phyloP scores from a whole-genome alignment of 1,140 invertebrate species.

The Pseudomyrmex concolor region DNA sequence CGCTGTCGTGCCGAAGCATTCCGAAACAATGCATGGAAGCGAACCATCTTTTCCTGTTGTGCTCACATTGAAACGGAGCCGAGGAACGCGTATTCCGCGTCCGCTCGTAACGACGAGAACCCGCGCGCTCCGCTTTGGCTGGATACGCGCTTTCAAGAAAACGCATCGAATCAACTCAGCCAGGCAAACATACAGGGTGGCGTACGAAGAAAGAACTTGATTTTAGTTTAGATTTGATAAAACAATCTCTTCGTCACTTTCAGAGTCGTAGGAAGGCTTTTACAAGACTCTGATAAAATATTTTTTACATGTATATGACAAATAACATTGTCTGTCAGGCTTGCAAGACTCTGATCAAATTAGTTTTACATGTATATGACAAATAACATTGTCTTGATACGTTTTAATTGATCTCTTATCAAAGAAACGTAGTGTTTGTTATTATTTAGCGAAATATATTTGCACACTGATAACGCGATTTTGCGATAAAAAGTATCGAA shows the following conservation, averaged over 20 bases:
- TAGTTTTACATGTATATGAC: too few relatives aligned
- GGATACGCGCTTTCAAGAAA: constrained; percentile 14
- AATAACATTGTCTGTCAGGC: too few relatives aligned
- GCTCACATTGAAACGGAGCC: constrained; percentile 60
- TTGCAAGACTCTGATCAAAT: too few relatives aligned
- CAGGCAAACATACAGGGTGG: not conserved
- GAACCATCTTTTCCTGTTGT: constrained; percentile 76
- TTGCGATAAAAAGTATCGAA: not conserved
- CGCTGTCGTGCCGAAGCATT: constrained; percentile 51
- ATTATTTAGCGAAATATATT: not conserved
- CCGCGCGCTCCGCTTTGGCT: constrained; percentile 24
- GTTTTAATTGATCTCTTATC: too few relatives aligned
- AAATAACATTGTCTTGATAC: too few relatives aligned
- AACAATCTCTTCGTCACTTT: not conserved
- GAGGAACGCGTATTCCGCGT: constrained; percentile 54
- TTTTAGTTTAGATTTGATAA: not conserved
- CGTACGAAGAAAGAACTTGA: not conserved
- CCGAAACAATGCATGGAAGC: constrained; percentile 77
- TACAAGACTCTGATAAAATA: too few relatives aligned
- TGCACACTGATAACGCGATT: not conserved
- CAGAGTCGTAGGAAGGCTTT: too few relatives aligned
- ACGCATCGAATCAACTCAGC: not conserved
- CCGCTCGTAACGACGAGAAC: constrained; percentile 34
- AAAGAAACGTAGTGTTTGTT: too few relatives aligned
- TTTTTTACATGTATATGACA: too few relatives aligned